Evolutionary conservation across 2,113 vertebrate species (phyloP), one percentile per base, ranked within the genome.

Genomic region (Prunella fulvescens): DNA sequence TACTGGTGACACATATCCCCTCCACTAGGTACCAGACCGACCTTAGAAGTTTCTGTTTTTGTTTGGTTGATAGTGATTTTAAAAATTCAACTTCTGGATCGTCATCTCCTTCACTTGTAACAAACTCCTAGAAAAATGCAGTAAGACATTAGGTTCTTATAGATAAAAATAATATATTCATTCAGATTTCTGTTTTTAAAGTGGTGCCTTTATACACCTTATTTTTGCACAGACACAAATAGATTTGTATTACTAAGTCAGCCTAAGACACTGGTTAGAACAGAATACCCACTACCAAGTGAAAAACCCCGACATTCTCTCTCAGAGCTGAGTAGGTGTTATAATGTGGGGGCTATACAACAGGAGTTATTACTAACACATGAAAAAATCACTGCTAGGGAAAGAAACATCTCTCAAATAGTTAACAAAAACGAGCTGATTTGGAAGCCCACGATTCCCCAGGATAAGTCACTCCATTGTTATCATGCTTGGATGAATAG

Each of bases 1-100:
- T 45, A 54, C 28, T 8, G 28, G 17, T 0, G 9, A 77, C 14
- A 81, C 17, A 69, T 16, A 48, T 11, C 12, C 14, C 8, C 61
- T 53, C 26, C 10, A 26, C 31, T 15, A 37, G 28, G 37, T 50
- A 84, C 23, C 56, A 93, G 53, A 13, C 86, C 77, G 97, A 99
- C 99, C 99, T 98, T 94, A 99, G 98, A 47, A 99, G 98, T 90
- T 99, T 99, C 97, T 99, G 99, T 88, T 99, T 99, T 91, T 99
- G 98, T 91, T 99, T 99, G 54, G 99, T 99, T 26, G 99, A 98
- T 71, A 99, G 96, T 22, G 99, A 99, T 96, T 99, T 99, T 92
- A 99, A 97, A 98, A 99, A 99, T 95, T 99, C 99, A 44, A 99
- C 98, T 97, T 99, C 99, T 44, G 99, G 99, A 96, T 99, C 99